These are phyloP conservation scores for Xyrauchen texanus DNA, from an alignment of 2,113 vertebrate genomes.

Conservation along the genomic window DNA sequence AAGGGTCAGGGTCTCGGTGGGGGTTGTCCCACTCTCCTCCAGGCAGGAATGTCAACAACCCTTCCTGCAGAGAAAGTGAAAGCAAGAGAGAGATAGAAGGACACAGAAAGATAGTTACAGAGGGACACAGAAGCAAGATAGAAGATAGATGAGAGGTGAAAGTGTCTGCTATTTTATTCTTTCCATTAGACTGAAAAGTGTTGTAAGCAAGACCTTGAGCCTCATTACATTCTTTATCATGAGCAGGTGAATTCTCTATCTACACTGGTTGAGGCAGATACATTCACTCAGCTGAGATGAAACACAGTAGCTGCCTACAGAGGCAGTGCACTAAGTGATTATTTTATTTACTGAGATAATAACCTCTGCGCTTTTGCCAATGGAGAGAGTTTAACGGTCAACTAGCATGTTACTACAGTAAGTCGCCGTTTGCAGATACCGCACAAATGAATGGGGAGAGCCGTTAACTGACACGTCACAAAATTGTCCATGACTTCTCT, in stretches of 20 bases:
- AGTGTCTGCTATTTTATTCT: background rate
- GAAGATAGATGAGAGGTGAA: background rate
- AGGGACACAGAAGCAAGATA: background rate
- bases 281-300: background rate
- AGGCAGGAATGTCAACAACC: slow-evolving; percentile 31
- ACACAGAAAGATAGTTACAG: background rate
- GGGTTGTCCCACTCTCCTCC: background rate
- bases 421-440: too few species aligned
- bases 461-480: too few species aligned
- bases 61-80: slow-evolving; percentile 30
- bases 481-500: too few species aligned
- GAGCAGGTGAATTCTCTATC: slow-evolving; percentile 14
- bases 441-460: too few species aligned
- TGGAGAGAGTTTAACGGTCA: too few species aligned
- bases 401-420: too few species aligned
- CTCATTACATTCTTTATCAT: slow-evolving; percentile 15
- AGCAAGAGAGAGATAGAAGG: background rate
- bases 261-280: background rate
- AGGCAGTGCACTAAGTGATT: too few species aligned
- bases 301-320: background rate
- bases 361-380: too few species aligned
- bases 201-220: background rate
- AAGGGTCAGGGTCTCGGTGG: slow-evolving; percentile 2
- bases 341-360: too few species aligned
- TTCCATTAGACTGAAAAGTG: slow-evolving; percentile 5